A percentile compares a stretch with the other conserved stretches of the same genome.
phyloP scores from a whole-genome alignment of 2,797 vertebrate genomes.

The Hemitrygon akajei region DNA sequence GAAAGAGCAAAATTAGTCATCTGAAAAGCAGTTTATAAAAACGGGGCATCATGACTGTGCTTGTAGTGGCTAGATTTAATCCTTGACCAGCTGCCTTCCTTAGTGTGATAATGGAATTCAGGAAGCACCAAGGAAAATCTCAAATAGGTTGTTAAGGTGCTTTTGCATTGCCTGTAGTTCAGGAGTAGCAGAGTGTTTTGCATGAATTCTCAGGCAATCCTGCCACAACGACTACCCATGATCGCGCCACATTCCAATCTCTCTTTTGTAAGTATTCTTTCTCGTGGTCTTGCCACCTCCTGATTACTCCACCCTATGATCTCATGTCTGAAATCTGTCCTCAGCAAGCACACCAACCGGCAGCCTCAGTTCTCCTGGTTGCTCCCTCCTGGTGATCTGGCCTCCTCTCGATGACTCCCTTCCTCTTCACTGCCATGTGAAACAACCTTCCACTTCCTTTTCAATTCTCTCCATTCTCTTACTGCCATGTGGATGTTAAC shows the following conservation, averaged over 20 bases:
- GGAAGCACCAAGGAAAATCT: not conserved
- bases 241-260: not conserved
- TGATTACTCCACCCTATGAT: too few species aligned
- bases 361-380: not conserved
- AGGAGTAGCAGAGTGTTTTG: not conserved
- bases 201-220: not conserved
- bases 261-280: not conserved
- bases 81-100: not conserved
- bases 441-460: not conserved
- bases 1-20: conserved; percentile 4
- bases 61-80: not conserved
- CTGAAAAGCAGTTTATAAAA: not conserved
- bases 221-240: not conserved
- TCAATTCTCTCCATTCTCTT: not conserved
- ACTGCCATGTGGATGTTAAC: not conserved
- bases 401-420: not conserved
- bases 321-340: not conserved
- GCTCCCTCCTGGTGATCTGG: not conserved
- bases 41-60: not conserved
- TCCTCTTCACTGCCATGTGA: not conserved
- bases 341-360: not conserved
- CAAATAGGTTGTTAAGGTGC: not conserved
- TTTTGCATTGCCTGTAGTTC: not conserved
- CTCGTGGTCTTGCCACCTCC: too few species aligned
- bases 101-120: not conserved